Base-by-base conservation (phyloP, 1,140 invertebrate genomes). In the Polypedilum pembai region DNA sequence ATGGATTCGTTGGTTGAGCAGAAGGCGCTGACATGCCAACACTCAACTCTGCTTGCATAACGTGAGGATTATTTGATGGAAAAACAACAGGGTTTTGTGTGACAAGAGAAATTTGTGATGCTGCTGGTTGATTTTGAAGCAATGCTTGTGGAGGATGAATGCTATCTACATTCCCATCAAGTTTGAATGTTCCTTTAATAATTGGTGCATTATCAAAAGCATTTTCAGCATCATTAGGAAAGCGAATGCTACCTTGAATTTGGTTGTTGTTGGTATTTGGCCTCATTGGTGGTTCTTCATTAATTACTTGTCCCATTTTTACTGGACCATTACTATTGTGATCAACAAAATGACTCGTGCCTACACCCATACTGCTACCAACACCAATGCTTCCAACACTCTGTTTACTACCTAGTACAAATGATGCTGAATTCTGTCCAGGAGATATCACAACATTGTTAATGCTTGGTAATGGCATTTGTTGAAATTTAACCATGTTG, bases 391-490 rank as follows among this genome's bases (percentile, higher is more conserved):
- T 8, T 56, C 79, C 83, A 24, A 88, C 86, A 73, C 85, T 87
- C 74, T 88, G 87, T 65, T 86, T 83, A 74, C 88, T 87, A 0
- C 87, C 87, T 3, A 88, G 80, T 7, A 89, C 86, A 77, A 89
- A 88, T 0, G 87, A 86, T 5, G 88, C 87, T 1, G 86, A 87
- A 74, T 88, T 85, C 76, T 88, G 87, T 73, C 86, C 86, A 0
- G 86, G 87, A 0, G 86, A 85, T 45, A 89, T 86, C 45, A 87
- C 85, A 56, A 89, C 85, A 66, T 87, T 88, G 74, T 86, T 88
- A 1, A 86, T 86, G 75, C 86, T 87, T 33, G 87, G 86, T 10
- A 78, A 79, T n/a, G 83, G 79, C 33, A 82, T 78, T 72, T 82
- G 81, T 12, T 74, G 7, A 20, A 24, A 24, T 74, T 81, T 78